These are phyloP conservation scores for Lypha dubia DNA, from an alignment of 2,888 invertebrate genomes.

Conservation along the genomic window DNA sequence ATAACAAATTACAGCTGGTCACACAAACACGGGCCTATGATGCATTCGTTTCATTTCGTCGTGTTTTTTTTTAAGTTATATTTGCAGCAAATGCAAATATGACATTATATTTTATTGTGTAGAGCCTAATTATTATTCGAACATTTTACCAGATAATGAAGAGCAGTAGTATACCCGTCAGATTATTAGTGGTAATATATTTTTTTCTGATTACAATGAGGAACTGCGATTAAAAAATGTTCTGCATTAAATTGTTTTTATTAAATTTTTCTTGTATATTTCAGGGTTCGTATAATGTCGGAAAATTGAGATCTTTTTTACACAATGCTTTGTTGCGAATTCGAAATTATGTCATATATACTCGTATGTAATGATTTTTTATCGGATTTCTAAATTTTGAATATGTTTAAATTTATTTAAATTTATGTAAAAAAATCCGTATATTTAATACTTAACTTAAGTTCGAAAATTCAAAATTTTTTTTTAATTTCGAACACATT, in stretches of 20 bases:
- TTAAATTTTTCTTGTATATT: neutral
- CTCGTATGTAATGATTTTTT: too few species aligned
- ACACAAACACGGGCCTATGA: slow-evolving; percentile 4
- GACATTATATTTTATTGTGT: too few species aligned
- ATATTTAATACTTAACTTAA: too few species aligned
- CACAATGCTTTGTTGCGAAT: too few species aligned
- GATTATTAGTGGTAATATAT: neutral
- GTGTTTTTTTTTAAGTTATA: slow-evolving; percentile 2
- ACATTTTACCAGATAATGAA: slow-evolving; percentile 38
- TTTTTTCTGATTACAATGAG: neutral
- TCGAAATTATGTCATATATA: too few species aligned
- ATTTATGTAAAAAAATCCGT: too few species aligned
- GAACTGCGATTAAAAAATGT: neutral
- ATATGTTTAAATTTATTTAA: too few species aligned
- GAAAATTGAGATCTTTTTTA: too few species aligned
- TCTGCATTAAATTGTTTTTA: neutral
- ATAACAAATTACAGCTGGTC: slow-evolving; percentile 10
- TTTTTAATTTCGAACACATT: too few species aligned
- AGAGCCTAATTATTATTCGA: slow-evolving; percentile 14
- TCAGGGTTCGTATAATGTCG: neutral
- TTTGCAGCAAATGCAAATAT: slow-evolving; percentile 26
- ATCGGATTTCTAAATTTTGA: too few species aligned
- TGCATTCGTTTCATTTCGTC: slow-evolving; percentile 19
- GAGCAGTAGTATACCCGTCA: neutral
- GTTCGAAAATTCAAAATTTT: too few species aligned